Evolutionary conservation across 2,113 vertebrate species (phyloP).

Genomic region (Morone saxatilis): DNA sequence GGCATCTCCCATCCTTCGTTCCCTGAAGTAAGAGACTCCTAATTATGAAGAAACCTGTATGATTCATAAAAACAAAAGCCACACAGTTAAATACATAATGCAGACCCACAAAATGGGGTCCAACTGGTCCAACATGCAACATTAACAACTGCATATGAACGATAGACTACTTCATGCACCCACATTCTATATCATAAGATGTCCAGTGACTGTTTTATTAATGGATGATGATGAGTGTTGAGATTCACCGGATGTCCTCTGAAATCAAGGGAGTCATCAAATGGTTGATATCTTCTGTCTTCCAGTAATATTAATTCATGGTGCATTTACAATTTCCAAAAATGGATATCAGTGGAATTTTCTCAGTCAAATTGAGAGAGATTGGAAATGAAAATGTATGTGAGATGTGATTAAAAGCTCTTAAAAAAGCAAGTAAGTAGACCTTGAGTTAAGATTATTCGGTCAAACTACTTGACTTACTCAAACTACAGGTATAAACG

Average conservation of each 20-base stretch:
- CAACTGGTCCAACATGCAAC: not conserved
- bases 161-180: too few species aligned
- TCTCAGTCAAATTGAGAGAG: too few species aligned
- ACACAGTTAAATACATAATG: not conserved
- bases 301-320: not conserved
- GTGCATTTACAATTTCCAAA: not conserved
- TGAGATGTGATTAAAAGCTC: not conserved
- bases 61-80: not conserved
- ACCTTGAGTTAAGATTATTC: not conserved
- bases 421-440: not conserved
- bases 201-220: not conserved
- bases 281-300: too few species aligned
- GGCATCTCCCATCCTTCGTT: too few species aligned
- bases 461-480: not conserved
- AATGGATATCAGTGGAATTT: too few species aligned
- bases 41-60: not conserved
- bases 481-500: not conserved
- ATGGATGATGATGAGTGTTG: not conserved
- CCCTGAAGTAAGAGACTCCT: too few species aligned
- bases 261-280: too few species aligned
- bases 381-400: too few species aligned
- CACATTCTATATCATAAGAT: not conserved
- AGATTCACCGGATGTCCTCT: too few species aligned
- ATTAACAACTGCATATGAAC: too few species aligned
- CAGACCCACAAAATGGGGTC: not conserved